phyloP scores from a whole-genome alignment of 92 coral and sea anemone genomes.

The Chrysogorgia sp. region DNA sequence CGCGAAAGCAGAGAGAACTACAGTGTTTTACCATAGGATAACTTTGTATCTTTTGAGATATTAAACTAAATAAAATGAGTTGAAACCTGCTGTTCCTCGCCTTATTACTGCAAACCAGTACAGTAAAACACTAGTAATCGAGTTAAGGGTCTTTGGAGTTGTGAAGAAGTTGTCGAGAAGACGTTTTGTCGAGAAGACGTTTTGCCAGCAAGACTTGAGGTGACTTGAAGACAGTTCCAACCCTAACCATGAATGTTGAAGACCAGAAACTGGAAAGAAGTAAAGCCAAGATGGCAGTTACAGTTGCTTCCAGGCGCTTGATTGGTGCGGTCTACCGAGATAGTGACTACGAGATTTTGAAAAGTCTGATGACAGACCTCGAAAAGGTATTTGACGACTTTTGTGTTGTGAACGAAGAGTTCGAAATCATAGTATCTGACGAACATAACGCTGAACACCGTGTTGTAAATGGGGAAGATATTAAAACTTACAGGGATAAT shows the following conservation, averaged over 20 bases:
- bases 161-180: neutral
- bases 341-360: slow-evolving; percentile 52
- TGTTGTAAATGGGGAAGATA: slow-evolving; percentile 63
- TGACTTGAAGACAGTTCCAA: slow-evolving; percentile 21
- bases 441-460: slow-evolving; percentile 57
- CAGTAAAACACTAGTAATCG: slow-evolving; percentile 46
- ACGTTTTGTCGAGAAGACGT: too few relatives aligned
- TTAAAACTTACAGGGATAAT: slow-evolving; percentile 40
- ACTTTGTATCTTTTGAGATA: too few relatives aligned
- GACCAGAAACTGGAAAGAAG: slow-evolving; percentile 64
- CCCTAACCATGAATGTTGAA: slow-evolving; percentile 41
- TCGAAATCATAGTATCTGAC: slow-evolving; percentile 52
- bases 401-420: slow-evolving; percentile 57
- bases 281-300: slow-evolving; percentile 55
- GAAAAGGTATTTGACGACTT: slow-evolving; percentile 61
- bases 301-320: slow-evolving; percentile 46
- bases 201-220: neutral
- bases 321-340: slow-evolving; percentile 48
- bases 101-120: slow-evolving; percentile 45
- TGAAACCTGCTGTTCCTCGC: too few relatives aligned
- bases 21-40: too few relatives aligned
- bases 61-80: too few relatives aligned
- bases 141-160: neutral
- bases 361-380: slow-evolving; percentile 51
- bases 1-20: too few relatives aligned